These are phyloP conservation scores for Drosophila dives DNA, from an alignment of 2,888 invertebrate genomes.

Conservation along the genomic window DNA sequence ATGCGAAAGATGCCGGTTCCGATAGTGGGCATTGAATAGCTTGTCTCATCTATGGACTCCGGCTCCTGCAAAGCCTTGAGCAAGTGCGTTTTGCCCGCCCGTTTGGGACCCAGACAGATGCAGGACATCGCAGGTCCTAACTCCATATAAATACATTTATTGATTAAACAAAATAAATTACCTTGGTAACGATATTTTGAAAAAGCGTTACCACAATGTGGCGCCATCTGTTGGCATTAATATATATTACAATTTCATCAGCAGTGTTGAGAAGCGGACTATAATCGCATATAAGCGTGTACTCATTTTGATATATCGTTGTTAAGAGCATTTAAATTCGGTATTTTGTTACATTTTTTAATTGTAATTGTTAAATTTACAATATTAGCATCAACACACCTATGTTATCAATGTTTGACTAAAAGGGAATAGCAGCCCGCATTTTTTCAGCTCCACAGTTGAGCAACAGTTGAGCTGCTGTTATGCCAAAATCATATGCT, in stretches of 20 bases:
- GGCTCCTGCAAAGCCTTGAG: conserved; percentile 90
- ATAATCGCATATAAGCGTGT: neutral
- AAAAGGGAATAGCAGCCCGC: neutral
- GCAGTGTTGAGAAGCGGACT: conserved; percentile 16
- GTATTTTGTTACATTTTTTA: too few species aligned
- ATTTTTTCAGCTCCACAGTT: neutral
- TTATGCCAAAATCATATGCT: conserved; percentile 9
- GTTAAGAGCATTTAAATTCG: neutral
- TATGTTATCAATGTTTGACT: neutral
- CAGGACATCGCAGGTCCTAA: conserved; percentile 81
- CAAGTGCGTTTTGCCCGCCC: conserved; percentile 92
- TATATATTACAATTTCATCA: neutral
- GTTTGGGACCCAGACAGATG: conserved; percentile 91
- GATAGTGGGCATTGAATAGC: conserved; percentile 91
- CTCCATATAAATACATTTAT: conserved; percentile 18
- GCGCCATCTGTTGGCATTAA: conserved; percentile 30
- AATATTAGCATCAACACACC: neutral
- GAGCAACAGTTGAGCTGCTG: conserved; percentile 1
- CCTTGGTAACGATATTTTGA: conserved; percentile 37
- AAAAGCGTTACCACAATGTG: conserved; percentile 1
- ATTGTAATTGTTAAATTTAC: neutral
- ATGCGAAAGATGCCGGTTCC: conserved; percentile 92
- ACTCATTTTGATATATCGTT: conserved; percentile 1
- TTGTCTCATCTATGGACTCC: conserved; percentile 90
- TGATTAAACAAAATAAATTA: conserved; percentile 51